Percentiles rank a stretch among this genome's conserved stretches.
phyloP scores from a whole-genome alignment of 2,113 vertebrate species.

The Hydrolagus affinis region DNA sequence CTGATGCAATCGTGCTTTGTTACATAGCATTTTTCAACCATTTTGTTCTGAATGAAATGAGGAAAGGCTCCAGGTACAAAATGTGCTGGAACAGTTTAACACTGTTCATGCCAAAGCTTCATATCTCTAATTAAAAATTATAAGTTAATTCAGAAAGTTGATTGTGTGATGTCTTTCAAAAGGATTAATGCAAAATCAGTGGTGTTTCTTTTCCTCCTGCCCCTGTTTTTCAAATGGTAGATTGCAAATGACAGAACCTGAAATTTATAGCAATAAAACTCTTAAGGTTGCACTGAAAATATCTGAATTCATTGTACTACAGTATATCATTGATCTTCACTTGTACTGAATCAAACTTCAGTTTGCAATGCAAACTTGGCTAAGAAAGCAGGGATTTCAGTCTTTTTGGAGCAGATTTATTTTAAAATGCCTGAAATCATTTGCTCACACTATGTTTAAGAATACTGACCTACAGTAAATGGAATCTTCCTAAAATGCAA shows the following conservation, averaged over 20 bases:
- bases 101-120: not conserved
- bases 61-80: not conserved
- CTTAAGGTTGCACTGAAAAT: not conserved
- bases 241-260: too few relatives aligned
- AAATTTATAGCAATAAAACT: not conserved
- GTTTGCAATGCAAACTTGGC: not conserved
- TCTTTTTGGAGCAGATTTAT: not conserved
- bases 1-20: not conserved
- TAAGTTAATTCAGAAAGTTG: not conserved
- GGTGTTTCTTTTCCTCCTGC: not conserved
- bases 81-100: not conserved
- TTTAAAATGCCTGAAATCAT: not conserved
- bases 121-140: not conserved
- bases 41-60: not conserved
- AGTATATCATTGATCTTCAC: not conserved
- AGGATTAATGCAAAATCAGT: not conserved
- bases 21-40: not conserved
- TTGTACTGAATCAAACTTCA: not conserved
- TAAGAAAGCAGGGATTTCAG: slow-evolving; percentile 2
- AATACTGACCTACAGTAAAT: not conserved
- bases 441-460: not conserved
- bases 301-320: not conserved
- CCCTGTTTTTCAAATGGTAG: too few relatives aligned
- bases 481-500: not conserved
- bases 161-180: not conserved